phyloP scores from a whole-genome alignment of 2,113 vertebrate species.

The Maccullochella peelii region DNA sequence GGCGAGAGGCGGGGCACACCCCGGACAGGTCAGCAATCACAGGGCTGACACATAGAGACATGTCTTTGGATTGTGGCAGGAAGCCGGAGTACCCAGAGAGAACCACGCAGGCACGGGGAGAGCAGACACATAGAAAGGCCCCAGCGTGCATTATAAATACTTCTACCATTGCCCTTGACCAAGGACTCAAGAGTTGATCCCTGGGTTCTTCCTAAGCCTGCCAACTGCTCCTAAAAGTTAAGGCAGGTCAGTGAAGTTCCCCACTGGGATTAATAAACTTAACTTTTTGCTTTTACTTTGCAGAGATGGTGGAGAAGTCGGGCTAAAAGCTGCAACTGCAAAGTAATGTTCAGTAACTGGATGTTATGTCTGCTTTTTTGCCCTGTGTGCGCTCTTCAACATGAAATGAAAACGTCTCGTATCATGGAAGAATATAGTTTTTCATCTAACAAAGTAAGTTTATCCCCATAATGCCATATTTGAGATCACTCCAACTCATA shows the following conservation, averaged over 20 bases:
- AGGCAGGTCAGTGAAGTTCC: slow-evolving; percentile 17
- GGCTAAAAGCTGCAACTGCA: not conserved
- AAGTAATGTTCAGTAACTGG: slow-evolving; percentile 10
- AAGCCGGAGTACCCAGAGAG: too few relatives aligned
- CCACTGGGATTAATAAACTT: not conserved
- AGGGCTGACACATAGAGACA: too few relatives aligned
- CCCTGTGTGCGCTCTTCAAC: not conserved
- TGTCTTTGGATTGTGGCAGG: too few relatives aligned
- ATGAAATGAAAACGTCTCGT: slow-evolving; percentile 4
- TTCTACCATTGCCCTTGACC: slow-evolving; percentile 3
- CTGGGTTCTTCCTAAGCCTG: not conserved
- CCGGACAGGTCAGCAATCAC: too few relatives aligned
- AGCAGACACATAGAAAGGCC: too few relatives aligned
- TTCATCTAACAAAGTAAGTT: not conserved
- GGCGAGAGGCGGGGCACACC: too few relatives aligned
- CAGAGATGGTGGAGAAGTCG: not conserved
- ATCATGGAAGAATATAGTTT: not conserved
- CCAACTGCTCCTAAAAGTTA: not conserved
- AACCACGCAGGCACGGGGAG: too few relatives aligned
- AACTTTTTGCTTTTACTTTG: slow-evolving; percentile 23
- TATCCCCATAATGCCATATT: slow-evolving; percentile 6
- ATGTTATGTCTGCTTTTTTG: slow-evolving; percentile 5
- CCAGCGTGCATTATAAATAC: slow-evolving; percentile 18
- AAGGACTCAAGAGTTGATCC: not conserved
- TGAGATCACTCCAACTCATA: slow-evolving; percentile 12